A percentile compares a stretch with the other conserved stretches of the same genome.
Evolutionary conservation across 2,113 vertebrate species (phyloP).

Genomic region (Hypanus sabinus): DNA sequence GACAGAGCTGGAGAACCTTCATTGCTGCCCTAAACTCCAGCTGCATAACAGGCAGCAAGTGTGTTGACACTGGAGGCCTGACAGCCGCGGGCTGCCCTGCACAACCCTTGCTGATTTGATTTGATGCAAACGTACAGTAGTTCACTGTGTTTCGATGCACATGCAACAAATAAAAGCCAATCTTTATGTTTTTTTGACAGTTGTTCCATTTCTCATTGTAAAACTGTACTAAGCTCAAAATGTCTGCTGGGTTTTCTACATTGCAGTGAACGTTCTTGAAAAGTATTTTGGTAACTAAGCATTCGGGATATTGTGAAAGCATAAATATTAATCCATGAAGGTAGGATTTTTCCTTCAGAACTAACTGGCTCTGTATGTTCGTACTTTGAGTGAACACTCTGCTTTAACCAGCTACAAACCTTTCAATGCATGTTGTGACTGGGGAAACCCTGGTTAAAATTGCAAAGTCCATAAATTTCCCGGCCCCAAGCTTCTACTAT

Average conservation of each 20-base stretch:
- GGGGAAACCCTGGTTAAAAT: conserved; percentile 53
- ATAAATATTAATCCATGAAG: not conserved
- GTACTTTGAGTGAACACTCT: not conserved
- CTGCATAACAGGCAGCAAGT: too few relatives aligned
- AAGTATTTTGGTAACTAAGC: not conserved
- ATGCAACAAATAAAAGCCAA: too few relatives aligned
- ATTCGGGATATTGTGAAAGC: not conserved
- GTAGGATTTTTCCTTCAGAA: not conserved
- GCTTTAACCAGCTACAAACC: conserved; percentile 39
- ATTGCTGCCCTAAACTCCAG: too few relatives aligned
- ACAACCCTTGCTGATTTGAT: too few relatives aligned
- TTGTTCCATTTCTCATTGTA: not conserved
- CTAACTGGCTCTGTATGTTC: not conserved
- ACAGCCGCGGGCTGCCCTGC: too few relatives aligned
- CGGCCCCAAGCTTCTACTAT: conserved; percentile 41
- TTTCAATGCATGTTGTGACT: conserved; percentile 50
- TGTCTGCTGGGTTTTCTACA: not conserved
- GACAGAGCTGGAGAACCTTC: too few relatives aligned
- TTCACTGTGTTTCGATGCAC: too few relatives aligned
- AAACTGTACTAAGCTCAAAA: not conserved
- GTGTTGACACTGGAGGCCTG: too few relatives aligned
- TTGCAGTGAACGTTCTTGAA: not conserved
- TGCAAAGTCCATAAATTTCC: conserved; percentile 53
- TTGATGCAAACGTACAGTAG: too few relatives aligned
- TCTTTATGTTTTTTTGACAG: too few relatives aligned